Base-by-base conservation (phyloP, 2,888 invertebrate species). In the Auanema sp. region DNA sequence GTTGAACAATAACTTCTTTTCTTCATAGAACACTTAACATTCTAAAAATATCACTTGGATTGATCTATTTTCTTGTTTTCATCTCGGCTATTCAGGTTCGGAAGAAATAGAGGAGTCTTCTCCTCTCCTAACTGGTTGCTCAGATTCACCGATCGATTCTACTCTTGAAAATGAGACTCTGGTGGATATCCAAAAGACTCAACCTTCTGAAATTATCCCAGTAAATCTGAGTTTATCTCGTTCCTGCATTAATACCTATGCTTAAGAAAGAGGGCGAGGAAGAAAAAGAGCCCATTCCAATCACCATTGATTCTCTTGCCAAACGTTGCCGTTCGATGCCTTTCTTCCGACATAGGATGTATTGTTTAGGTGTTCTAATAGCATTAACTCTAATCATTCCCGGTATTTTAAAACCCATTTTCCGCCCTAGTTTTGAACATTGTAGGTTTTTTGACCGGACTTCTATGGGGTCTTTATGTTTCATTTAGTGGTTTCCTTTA, bases 401-500 rank as follows among this genome's bases (percentile, higher is more conserved):
- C n/a, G 64, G 72, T 74, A 3, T 18, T 43, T 23, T 50, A 1
- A 12, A n/a, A 16, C 12, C 16, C 18, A 11, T 16, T 50, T 21
- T 50, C n/a, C 44, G 24, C 6, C 12, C n/a, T 64, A 21, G 41
- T 4, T 2, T 4, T 65, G 33, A 18, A 5, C 44, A 6, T 43
- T 64, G 56, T 49, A 72, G 78, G 70, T 1, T 80, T 81, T 55
- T 24, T 78, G 18, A 69, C 72, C 11, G 81, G 81, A 6, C 16
- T 80, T 12, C 44, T 79, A 11, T 78, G 77, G 75, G 81, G 81
- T 24, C 55, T 80, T 47, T 81, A 80, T 60, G 41, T 77, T 4
- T 76, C 79, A 5, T 59, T 75, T 49, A 67, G 76, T 53, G 63
- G 69, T 11, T 81, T 80, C 60, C 65, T 81, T 5, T 79, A 76